Conservation (phyloP, 2,888 invertebrate genomes). For the Pyrrhia umbra region DNA sequence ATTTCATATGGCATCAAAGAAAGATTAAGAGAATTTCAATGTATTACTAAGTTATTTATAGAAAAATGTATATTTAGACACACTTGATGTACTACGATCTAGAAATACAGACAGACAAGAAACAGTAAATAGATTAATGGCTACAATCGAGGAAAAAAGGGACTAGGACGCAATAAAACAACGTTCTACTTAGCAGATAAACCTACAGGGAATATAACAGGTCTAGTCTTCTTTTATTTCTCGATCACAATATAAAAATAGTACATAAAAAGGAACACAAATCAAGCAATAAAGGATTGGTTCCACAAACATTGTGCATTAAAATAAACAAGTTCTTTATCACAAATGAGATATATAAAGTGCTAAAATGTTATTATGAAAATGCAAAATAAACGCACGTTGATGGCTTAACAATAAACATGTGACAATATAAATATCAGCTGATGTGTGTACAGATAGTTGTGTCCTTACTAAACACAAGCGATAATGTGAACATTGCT, state of each 20-base stretch:
- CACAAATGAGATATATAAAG: conserved; percentile 28
- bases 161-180: conserved; percentile 31
- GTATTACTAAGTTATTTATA: background rate
- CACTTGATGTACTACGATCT: conserved; percentile 9
- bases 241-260: conserved; percentile 11
- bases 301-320: conserved; percentile 10
- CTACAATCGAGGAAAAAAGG: conserved; percentile 16
- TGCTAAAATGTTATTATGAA: conserved; percentile 28
- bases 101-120: conserved; percentile 7
- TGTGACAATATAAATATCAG: conserved; percentile 45
- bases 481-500: conserved; percentile 31
- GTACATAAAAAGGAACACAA: conserved; percentile 1
- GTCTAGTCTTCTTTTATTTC: conserved; percentile 15
- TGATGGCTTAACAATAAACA: conserved; percentile 40
- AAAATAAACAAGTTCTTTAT: conserved; percentile 20
- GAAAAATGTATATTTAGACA: background rate
- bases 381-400: conserved; percentile 32
- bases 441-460: conserved; percentile 24
- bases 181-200: conserved; percentile 11
- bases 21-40: background rate
- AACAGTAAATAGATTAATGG: conserved; percentile 15
- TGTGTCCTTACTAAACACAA: conserved; percentile 40
- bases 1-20: conserved; percentile 1
- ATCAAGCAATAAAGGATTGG: background rate
- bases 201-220: conserved; percentile 1